A percentile compares a stretch with the other conserved stretches of the same genome.
Evolutionary conservation across 2,888 invertebrate species (phyloP).

Genomic region (Dromius quadrimaculatus): DNA sequence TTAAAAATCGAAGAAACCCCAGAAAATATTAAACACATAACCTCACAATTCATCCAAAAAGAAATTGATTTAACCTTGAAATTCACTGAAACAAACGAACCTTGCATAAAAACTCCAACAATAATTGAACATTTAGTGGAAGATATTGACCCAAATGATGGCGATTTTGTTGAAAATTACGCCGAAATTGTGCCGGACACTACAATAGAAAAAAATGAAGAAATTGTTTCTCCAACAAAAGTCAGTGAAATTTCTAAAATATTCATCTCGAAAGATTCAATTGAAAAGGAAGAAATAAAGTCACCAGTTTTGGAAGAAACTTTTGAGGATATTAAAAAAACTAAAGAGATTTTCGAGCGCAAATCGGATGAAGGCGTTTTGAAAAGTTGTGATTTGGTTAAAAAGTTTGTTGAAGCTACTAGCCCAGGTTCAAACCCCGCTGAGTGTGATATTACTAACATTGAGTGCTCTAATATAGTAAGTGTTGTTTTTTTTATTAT

Average conservation of each 20-base stretch:
- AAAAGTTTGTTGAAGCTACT: not conserved
- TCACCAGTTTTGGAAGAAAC: conserved; percentile 16
- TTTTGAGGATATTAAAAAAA: conserved; percentile 30
- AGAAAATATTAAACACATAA: conserved; percentile 50
- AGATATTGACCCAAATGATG: not conserved
- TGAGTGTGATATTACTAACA: conserved; percentile 23
- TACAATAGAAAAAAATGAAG: too few species aligned
- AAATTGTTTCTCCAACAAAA: conserved; percentile 13
- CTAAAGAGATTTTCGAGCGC: conserved; percentile 38
- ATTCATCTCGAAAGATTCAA: conserved; percentile 6
- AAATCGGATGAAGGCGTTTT: not conserved
- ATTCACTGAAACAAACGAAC: not conserved
- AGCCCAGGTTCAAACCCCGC: conserved; percentile 1
- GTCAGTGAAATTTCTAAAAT: conserved; percentile 39
- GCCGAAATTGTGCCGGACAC: too few species aligned
- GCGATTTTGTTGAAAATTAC: not conserved
- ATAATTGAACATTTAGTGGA: conserved; percentile 2
- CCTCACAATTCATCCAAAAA: conserved; percentile 52
- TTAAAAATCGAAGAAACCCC: conserved; percentile 58
- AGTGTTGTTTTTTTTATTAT: conserved; percentile 19
- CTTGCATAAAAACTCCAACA: not conserved
- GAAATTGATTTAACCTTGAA: conserved; percentile 31
- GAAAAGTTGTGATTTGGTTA: not conserved
- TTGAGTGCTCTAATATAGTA: conserved; percentile 29
- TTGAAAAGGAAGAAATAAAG: conserved; percentile 5